Percentiles rank a stretch among this genome's conserved stretches.
phyloP scores from a whole-genome alignment of 2,113 vertebrate genomes.

The Oryzias curvinotus region DNA sequence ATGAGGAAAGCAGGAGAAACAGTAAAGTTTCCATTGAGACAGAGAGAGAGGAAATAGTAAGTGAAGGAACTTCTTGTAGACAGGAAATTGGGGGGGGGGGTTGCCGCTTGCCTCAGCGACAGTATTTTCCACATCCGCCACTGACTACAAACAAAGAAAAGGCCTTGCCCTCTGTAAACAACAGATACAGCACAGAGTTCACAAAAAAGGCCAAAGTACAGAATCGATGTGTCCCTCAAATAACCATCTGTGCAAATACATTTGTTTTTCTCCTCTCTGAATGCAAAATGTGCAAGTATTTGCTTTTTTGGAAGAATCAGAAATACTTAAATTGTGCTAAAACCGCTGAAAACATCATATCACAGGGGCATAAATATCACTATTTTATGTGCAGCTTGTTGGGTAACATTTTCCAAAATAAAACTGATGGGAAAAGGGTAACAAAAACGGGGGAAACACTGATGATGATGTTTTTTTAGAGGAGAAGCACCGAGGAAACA shows the following conservation, averaged over 20 bases:
- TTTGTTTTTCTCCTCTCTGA: background rate
- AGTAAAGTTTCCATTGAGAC: conserved; percentile 70
- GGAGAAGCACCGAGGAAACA: conserved; percentile 58
- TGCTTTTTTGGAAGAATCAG: too few species aligned
- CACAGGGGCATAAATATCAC: background rate
- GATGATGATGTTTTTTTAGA: conserved; percentile 57
- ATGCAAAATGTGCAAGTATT: too few species aligned
- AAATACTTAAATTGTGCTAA: too few species aligned
- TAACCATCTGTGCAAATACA: background rate
- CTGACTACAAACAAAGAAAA: conserved; percentile 74
- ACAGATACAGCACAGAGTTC: conserved; percentile 15
- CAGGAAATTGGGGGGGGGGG: conserved; percentile 80
- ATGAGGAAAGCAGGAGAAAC: conserved; percentile 36
- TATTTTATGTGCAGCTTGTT: conserved; percentile 17
- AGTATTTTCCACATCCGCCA: conserved; percentile 82
- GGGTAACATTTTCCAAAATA: conserved; percentile 7
- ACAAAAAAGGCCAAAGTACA: conserved; percentile 4
- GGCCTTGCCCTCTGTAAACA: conserved; percentile 57
- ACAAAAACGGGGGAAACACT: conserved; percentile 61
- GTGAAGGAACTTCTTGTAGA: conserved; percentile 84
- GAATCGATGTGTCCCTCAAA: conserved; percentile 16
- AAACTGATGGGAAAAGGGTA: conserved; percentile 40
- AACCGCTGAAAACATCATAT: too few species aligned
- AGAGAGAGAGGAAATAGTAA: conserved; percentile 78
- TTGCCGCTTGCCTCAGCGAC: conserved; percentile 73